Conservation (phyloP, 2,113 vertebrate species). For the Platanista minor region DNA sequence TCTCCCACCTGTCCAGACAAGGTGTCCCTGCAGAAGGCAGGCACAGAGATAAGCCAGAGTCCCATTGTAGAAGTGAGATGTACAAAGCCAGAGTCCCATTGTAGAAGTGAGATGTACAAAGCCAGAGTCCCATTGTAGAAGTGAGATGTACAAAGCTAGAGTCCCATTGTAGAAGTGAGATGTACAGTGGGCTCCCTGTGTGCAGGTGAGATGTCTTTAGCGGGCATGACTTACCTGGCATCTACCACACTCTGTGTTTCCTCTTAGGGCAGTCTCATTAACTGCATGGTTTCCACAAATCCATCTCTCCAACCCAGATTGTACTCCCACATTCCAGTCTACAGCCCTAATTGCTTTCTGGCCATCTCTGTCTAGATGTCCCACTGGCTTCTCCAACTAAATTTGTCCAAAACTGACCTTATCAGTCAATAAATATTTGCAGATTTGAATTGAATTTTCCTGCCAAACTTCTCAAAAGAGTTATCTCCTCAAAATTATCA, state of each 20-base stretch:
- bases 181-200: accelerated
- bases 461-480: slow-evolving; percentile 70
- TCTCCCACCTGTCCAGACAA: neutral
- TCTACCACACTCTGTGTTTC: neutral
- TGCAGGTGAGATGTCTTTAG: neutral
- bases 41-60: neutral
- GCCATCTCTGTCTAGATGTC: slow-evolving; percentile 37
- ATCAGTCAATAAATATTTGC: slow-evolving; percentile 72
- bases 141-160: too few relatives aligned
- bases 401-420: slow-evolving; percentile 66
- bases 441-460: slow-evolving; percentile 69
- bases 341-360: slow-evolving; percentile 67
- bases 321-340: neutral
- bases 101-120: neutral
- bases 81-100: too few relatives aligned
- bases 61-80: neutral
- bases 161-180: neutral
- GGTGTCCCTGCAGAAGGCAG: neutral
- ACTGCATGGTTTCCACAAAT: neutral
- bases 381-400: slow-evolving; percentile 55
- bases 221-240: neutral
- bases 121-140: neutral
- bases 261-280: slow-evolving; percentile 20
- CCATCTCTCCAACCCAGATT: neutral
- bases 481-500: slow-evolving; percentile 58